Conservation (phyloP, 1,140 invertebrate species). For the Sogatella furcifera region DNA sequence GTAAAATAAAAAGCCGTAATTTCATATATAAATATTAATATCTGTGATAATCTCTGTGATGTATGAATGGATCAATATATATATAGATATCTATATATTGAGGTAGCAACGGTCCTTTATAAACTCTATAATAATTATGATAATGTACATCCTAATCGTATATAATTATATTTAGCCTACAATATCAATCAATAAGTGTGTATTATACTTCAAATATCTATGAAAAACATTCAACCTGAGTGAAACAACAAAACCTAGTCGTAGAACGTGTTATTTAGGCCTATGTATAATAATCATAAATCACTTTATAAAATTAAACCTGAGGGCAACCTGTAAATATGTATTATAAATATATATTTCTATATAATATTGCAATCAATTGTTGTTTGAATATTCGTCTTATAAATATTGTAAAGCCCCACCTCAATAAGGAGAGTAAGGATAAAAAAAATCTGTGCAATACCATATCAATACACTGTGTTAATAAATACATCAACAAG, state of each 20-base stretch:
- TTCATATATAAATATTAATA: too few species aligned
- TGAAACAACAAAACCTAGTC: not conserved
- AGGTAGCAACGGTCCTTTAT: too few species aligned
- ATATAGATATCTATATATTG: too few species aligned
- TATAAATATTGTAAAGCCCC: not conserved
- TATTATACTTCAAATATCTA: not conserved
- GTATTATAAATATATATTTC: not conserved
- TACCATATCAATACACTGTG: not conserved
- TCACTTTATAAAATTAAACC: not conserved
- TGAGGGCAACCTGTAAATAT: constrained; percentile 1
- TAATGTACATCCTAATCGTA: too few species aligned
- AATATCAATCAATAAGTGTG: too few species aligned
- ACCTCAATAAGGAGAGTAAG: not conserved
- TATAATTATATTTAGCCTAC: too few species aligned
- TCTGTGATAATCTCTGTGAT: too few species aligned
- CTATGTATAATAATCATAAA: not conserved
- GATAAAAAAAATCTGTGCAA: not conserved
- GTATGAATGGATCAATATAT: too few species aligned
- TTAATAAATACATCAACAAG: too few species aligned
- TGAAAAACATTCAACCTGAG: constrained; percentile 1
- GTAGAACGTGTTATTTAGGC: not conserved
- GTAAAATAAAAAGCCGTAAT: too few species aligned
- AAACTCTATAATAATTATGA: too few species aligned
- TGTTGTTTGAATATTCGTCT: too few species aligned
- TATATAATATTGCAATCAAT: not conserved